A percentile compares a stretch with the other conserved stretches of the same genome.
Conservation (phyloP, 2,113 vertebrate species). For the Clarias batrachus region DNA sequence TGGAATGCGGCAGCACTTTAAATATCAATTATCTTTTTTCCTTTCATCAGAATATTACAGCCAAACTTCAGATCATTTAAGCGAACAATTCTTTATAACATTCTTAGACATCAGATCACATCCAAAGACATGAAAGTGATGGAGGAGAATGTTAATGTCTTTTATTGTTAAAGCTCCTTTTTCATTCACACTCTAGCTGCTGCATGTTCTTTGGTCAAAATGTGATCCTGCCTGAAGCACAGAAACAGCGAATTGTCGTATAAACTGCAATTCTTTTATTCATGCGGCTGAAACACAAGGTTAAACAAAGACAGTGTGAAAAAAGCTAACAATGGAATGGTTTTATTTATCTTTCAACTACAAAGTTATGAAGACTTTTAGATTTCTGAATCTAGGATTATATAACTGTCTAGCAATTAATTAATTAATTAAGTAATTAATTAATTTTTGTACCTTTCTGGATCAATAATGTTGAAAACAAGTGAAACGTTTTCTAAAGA, state of each 20-base stretch:
- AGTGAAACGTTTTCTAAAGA: background rate
- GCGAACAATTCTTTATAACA: background rate
- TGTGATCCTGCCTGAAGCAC: slow-evolving; percentile 1
- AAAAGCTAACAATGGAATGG: background rate
- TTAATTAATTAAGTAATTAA: too few relatives aligned
- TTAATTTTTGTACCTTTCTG: background rate
- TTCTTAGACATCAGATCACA: background rate
- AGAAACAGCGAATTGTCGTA: background rate
- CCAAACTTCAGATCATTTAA: slow-evolving; percentile 16
- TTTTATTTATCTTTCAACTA: background rate
- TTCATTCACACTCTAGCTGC: slow-evolving; percentile 11
- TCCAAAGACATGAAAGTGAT: background rate
- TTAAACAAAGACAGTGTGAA: background rate
- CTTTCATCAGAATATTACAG: slow-evolving; percentile 20
- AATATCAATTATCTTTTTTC: slow-evolving; percentile 7
- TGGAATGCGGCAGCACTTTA: slow-evolving; percentile 8
- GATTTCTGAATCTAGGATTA: background rate
- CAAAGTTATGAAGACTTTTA: background rate
- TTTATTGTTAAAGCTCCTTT: background rate
- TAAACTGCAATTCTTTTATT: background rate
- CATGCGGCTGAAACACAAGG: background rate
- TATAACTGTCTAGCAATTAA: background rate
- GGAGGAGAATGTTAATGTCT: background rate
- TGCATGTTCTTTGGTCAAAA: slow-evolving; percentile 20
- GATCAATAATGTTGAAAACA: background rate